These are phyloP conservation scores for Saccopteryx leptura DNA, from an alignment of 2,113 vertebrate genomes.

Conservation along the genomic window DNA sequence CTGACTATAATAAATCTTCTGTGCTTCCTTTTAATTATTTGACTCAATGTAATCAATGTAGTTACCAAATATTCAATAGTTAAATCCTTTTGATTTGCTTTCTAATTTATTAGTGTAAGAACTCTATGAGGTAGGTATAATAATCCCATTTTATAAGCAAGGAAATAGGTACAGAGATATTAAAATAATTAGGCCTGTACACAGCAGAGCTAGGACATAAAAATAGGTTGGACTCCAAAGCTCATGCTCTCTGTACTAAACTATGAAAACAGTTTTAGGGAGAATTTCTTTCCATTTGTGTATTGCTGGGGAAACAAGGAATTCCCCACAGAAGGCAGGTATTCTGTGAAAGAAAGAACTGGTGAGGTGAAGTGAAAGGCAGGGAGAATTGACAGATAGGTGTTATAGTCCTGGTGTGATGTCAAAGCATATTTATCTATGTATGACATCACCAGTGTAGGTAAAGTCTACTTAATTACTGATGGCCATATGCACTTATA, in stretches of 20 bases:
- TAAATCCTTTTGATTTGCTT: background rate
- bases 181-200: background rate
- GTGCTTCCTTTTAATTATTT: conserved; percentile 52
- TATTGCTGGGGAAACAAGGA: background rate
- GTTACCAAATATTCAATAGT: background rate
- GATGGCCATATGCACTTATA: background rate
- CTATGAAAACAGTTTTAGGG: background rate
- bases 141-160: conserved; percentile 20
- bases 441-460: background rate
- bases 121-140: background rate
- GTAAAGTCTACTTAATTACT: background rate
- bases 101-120: conserved; percentile 26
- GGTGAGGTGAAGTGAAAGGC: background rate
- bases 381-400: background rate
- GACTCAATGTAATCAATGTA: background rate
- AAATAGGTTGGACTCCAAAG: background rate
- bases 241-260: background rate
- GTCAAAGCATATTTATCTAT: background rate
- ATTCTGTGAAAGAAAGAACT: background rate
- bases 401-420: background rate
- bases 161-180: background rate
- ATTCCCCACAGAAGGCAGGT: background rate
- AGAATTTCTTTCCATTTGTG: background rate
- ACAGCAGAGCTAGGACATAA: background rate
- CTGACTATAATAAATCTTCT: background rate